A percentile compares a stretch with the other conserved stretches of the same genome.
Evolutionary conservation across 2,113 vertebrate species (phyloP).

Genomic region (Corvus hawaiiensis): DNA sequence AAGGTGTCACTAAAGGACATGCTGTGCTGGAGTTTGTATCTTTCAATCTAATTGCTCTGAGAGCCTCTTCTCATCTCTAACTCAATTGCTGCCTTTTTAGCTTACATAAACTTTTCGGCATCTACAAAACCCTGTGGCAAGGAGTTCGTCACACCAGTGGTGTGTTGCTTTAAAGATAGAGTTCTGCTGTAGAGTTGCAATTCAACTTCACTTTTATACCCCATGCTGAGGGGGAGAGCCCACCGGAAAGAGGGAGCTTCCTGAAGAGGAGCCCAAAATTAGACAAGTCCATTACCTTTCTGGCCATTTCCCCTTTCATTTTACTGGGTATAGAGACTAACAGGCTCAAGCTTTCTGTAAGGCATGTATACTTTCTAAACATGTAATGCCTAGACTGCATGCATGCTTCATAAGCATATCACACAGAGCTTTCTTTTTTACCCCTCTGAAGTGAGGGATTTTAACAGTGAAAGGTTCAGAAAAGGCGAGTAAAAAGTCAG

Average conservation of each 20-base stretch:
- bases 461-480: background rate
- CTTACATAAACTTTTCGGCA: rapidly evolving
- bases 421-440: rapidly evolving
- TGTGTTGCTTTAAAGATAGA: rapidly evolving
- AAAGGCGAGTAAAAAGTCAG: background rate
- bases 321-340: background rate
- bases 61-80: background rate
- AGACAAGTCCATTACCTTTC: background rate
- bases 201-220: background rate
- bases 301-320: background rate
- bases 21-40: background rate
- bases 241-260: background rate
- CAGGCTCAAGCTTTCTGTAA: background rate
- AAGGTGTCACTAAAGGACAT: background rate
- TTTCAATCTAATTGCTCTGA: background rate
- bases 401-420: background rate
- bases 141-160: background rate
- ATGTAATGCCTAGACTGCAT: background rate
- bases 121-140: background rate
- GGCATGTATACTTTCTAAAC: background rate
- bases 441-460: background rate
- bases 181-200: background rate
- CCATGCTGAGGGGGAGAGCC: rapidly evolving
- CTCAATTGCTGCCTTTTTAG: background rate
- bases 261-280: background rate